Evolutionary conservation across 2,113 vertebrate species (phyloP), one percentile per base, ranked within the genome.

Genomic region (Bostrychus sinensis): DNA sequence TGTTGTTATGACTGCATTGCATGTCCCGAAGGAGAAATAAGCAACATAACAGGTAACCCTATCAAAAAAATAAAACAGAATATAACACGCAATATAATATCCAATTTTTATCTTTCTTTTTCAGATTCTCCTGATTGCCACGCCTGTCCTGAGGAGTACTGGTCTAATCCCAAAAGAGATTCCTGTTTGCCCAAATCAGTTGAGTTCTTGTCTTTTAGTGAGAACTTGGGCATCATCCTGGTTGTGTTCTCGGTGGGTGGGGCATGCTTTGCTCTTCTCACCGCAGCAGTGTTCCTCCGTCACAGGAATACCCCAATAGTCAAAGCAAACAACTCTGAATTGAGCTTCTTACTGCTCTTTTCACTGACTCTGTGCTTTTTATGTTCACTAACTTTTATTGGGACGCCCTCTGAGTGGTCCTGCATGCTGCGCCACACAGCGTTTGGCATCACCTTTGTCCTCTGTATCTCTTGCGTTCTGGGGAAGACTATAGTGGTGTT

Each of bases 11-110:
- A 88, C 17, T 91, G 90, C 61, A 56, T 83, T 34, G 78, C 48
- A 6, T 91, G 91, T 77, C 83, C 88, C 45, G 89, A 93, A 5
- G 90, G 90, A 67, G 89, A 92, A 61, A 90, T 91, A 14, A 92
- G 86, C 25, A 92, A 89, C 57, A 54, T 36, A 1, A 89, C 89
- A 88, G 89, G 91, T 90, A 79, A 3, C 6, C n/a, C n/a, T n/a
- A n/a, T n/a, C n/a, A n/a, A n/a, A 59, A 1, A 1, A 3, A 22
- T 46, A 0, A 8, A 14, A 5, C 14, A 20, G 3, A 43, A 23
- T 2, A 30, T 6, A 2, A 66, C 38, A 7, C n/a, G 53, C 43
- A 20, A 51, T 13, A 25, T 11, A 8, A 34, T 16, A 7, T 5
- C 53, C 1, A 20, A 14, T 23, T 28, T 46, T 34, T 11, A 3